Evolutionary conservation across 2,888 invertebrate genomes (phyloP).

Genomic region (Antheraea yamamai): DNA sequence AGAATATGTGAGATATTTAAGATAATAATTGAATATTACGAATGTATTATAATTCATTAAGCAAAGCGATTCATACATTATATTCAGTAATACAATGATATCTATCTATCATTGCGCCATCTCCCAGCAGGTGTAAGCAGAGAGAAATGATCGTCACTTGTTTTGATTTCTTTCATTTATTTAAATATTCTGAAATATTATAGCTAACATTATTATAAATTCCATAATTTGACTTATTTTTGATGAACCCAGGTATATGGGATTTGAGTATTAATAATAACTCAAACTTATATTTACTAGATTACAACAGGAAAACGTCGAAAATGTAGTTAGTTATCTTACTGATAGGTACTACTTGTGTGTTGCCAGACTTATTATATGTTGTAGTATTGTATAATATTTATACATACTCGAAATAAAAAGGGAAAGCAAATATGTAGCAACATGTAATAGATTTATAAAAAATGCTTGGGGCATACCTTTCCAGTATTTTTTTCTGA

Average conservation of each 20-base stretch:
- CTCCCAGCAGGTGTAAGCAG: background rate
- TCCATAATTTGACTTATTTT: background rate
- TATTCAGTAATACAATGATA: background rate
- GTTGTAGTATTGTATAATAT: background rate
- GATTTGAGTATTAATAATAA: background rate
- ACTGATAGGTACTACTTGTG: background rate
- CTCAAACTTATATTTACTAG: background rate
- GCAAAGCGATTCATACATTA: background rate
- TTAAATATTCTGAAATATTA: background rate
- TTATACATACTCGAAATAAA: background rate
- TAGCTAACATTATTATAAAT: background rate
- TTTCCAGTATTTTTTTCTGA: background rate
- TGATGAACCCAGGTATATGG: background rate
- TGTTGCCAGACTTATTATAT: background rate
- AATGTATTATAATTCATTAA: background rate
- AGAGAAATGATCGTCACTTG: background rate
- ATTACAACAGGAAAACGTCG: background rate
- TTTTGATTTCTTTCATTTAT: background rate
- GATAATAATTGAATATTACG: background rate
- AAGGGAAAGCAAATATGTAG: background rate
- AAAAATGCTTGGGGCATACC: background rate
- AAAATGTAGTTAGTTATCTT: background rate
- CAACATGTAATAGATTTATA: background rate
- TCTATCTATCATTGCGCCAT: background rate
- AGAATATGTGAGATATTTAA: background rate